Base-by-base conservation (phyloP, 2,797 vertebrate species). In the Eulemur mongoz region DNA sequence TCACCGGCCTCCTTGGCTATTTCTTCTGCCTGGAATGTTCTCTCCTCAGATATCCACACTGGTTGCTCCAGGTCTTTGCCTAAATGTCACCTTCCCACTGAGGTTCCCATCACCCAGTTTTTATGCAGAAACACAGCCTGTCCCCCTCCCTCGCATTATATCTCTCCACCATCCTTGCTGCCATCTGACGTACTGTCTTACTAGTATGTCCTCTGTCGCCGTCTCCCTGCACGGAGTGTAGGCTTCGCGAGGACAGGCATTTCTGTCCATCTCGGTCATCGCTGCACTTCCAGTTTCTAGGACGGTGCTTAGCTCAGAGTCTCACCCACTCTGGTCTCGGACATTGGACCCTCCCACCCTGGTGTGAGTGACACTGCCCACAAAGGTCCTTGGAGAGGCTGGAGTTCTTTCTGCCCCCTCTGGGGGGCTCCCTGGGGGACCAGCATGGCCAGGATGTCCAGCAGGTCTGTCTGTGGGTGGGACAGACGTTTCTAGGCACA, bases 1-100 rank as follows among this genome's bases (percentile, higher is more conserved):
- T 35, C 0, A 0, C n/a, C 1, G 22, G n/a, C 75, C 61, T 65
- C 43, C n/a, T 18, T 57, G 79, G 73, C 11, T 1, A 11, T 80
- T 80, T 79, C 75, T 89, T 90, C 82, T 75, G 25, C 81, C 76
- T 30, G 63, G 73, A 86, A 45, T 70, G 27, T 48, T 88, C 61
- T 90, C 84, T 20, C 54, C 22, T 48, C 43, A 65, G 61, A 6
- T 22, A 10, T 23, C 43, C 45, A 40, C 32, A 32, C 0, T 0
- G 23, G 23, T 43, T 61, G 32, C 59, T 92, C 43, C 35, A 20
- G 45, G 45, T 45, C 69, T 70, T 59, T 86, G 50, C n/a, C 92
- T 22, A 6, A 18, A 73, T 48, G 50, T 79, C 92, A 54, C 25
- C n/a, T n/a, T n/a, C n/a, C 50, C 54, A 10, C 43, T 30, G 17